These are phyloP conservation scores for Apodemus sylvaticus DNA, from an alignment of 2,113 vertebrate species.

Conservation along the genomic window DNA sequence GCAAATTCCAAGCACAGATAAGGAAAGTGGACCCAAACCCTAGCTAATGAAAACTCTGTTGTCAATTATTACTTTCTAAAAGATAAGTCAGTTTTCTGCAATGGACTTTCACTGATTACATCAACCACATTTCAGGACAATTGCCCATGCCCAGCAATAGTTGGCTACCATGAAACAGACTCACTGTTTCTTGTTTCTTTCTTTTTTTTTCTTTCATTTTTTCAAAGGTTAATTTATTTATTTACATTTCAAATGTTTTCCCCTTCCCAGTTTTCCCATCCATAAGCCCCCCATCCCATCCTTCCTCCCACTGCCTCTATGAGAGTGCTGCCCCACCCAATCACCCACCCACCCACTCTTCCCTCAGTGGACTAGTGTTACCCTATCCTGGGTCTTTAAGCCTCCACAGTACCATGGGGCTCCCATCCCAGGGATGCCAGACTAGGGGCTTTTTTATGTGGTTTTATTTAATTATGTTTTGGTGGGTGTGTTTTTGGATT, in stretches of 20 bases:
- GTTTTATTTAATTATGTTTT: not conserved
- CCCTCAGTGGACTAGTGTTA: too few relatives aligned
- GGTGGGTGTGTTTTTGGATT: not conserved
- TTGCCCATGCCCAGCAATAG: not conserved
- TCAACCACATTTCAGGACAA: not conserved
- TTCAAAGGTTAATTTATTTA: too few relatives aligned
- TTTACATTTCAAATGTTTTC: too few relatives aligned
- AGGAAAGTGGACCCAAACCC: not conserved
- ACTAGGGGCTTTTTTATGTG: not conserved
- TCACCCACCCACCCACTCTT: too few relatives aligned
- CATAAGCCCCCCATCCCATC: too few relatives aligned
- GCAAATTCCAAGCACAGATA: not conserved
- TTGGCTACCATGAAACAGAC: not conserved
- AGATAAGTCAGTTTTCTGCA: not conserved
- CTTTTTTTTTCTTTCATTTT: not conserved
- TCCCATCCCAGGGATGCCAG: too few relatives aligned
- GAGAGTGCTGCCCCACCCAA: too few relatives aligned
- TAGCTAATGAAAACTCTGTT: not conserved
- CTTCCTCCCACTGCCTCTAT: too few relatives aligned
- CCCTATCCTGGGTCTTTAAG: too few relatives aligned
- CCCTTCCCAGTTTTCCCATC: too few relatives aligned
- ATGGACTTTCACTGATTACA: not conserved
- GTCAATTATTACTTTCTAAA: not conserved
- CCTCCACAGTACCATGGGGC: too few relatives aligned
- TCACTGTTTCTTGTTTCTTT: not conserved